phyloP scores from a whole-genome alignment of 1,140 invertebrate genomes.

The Oryzaephilus surinamensis region DNA sequence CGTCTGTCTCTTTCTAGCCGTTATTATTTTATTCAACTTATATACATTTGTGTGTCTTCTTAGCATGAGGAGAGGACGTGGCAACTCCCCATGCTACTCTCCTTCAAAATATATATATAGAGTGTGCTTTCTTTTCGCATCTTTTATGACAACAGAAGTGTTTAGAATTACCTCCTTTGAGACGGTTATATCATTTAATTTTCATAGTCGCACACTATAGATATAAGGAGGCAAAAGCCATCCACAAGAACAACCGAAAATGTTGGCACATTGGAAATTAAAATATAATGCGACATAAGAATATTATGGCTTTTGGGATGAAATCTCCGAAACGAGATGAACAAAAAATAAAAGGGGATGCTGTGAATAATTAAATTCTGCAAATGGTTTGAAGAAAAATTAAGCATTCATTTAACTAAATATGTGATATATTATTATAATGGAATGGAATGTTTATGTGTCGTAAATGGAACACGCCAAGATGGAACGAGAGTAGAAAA shows the following conservation, averaged over 20 bases:
- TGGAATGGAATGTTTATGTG: too few species aligned
- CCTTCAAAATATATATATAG: slow-evolving; percentile 29
- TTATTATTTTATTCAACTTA: slow-evolving; percentile 36
- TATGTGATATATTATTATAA: too few species aligned
- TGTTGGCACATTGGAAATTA: slow-evolving; percentile 21
- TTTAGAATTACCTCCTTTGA: slow-evolving; percentile 35
- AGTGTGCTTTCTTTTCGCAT: slow-evolving; percentile 27
- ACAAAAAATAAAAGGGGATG: neutral
- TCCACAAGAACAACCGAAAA: too few species aligned
- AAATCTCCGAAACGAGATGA: slow-evolving; percentile 7
- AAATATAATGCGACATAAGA: slow-evolving; percentile 30
- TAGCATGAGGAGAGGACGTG: too few species aligned
- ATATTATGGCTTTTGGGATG: slow-evolving; percentile 19
- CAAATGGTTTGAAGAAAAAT: too few species aligned
- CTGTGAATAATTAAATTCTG: neutral
- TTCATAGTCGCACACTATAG: too few species aligned
- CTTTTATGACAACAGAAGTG: slow-evolving; percentile 35
- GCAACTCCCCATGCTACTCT: slow-evolving; percentile 31
- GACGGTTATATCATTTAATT: slow-evolving; percentile 35
- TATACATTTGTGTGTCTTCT: too few species aligned
- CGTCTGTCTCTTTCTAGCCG: slow-evolving; percentile 18
- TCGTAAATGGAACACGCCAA: too few species aligned
- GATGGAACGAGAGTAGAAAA: too few species aligned
- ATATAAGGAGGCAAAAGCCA: too few species aligned
- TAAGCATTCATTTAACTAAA: too few species aligned